These are phyloP conservation scores for Pollenia amentaria DNA, from an alignment of 2,888 invertebrate genomes.

Conservation along the genomic window DNA sequence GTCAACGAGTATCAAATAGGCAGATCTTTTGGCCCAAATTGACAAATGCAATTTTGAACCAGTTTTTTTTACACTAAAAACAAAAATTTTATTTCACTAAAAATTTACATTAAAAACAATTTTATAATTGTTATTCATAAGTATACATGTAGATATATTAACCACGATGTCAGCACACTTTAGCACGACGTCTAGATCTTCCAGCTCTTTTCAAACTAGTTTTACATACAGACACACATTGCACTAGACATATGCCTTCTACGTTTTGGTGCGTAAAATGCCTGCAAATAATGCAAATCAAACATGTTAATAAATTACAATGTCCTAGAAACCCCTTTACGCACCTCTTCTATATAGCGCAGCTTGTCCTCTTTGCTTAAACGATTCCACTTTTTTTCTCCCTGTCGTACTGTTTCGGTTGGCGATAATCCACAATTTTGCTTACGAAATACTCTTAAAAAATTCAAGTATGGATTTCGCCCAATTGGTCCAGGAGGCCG, in stretches of 20 bases:
- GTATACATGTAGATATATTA: too few species aligned
- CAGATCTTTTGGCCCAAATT: too few species aligned
- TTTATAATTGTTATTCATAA: too few species aligned
- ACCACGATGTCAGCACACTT: neutral
- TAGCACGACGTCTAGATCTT: neutral
- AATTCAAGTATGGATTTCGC: constrained; percentile 62
- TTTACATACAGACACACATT: neutral
- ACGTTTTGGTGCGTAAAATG: constrained; percentile 46
- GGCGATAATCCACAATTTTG: constrained; percentile 42
- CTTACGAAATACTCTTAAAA: constrained; percentile 53
- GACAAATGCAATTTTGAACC: too few species aligned
- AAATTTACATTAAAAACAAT: too few species aligned
- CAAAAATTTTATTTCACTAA: too few species aligned
- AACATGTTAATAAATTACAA: neutral
- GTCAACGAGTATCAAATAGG: too few species aligned
- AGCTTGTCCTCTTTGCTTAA: constrained; percentile 4
- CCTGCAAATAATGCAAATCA: constrained; percentile 1
- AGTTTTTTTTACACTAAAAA: too few species aligned
- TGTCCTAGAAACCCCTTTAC: neutral
- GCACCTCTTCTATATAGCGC: constrained; percentile 19
- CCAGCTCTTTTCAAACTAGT: neutral
- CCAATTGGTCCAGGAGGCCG: constrained; percentile 41
- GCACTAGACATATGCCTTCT: constrained; percentile 11
- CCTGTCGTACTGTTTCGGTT: constrained; percentile 37
- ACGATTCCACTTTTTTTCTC: constrained; percentile 56